A percentile compares a stretch with the other conserved stretches of the same genome.
phyloP scores from a whole-genome alignment of 2,113 vertebrate species.

The Prionailurus viverrinus region DNA sequence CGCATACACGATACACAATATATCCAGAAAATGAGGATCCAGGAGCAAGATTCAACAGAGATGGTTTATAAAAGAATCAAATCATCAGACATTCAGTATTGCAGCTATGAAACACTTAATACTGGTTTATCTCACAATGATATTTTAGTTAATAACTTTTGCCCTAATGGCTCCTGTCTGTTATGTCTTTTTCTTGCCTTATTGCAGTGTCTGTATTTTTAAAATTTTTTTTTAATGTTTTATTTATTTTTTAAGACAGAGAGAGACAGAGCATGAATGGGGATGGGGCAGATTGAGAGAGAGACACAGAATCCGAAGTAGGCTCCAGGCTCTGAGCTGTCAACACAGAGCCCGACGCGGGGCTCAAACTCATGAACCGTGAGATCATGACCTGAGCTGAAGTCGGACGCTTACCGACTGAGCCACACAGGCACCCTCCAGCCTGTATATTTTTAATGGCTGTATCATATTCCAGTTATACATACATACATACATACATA shows the following conservation, averaged over 20 bases:
- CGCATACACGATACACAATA: accelerated
- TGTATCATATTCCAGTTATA: not conserved
- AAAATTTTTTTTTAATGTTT: not conserved
- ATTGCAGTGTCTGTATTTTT: not conserved
- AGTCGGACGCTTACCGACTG: too few species aligned
- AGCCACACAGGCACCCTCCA: too few species aligned
- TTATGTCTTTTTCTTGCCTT: not conserved
- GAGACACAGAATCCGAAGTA: too few species aligned
- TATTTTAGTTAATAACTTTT: not conserved
- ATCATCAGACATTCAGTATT: not conserved
- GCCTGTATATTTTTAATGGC: not conserved
- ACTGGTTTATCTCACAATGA: not conserved
- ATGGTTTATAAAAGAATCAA: not conserved
- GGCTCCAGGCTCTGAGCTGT: too few species aligned
- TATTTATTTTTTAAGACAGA: too few species aligned
- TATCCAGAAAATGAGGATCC: not conserved
- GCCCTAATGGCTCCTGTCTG: not conserved
- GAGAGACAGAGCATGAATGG: too few species aligned
- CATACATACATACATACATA: not conserved
- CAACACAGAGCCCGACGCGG: too few species aligned
- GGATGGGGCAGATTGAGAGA: too few species aligned
- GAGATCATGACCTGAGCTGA: too few species aligned
- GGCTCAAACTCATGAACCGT: too few species aligned
- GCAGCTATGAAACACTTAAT: not conserved
- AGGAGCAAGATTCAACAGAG: not conserved